Evolutionary conservation across 2,113 vertebrate genomes (phyloP), one percentile per base, ranked within the genome.

Genomic region (Paraplagusia blochii): DNA sequence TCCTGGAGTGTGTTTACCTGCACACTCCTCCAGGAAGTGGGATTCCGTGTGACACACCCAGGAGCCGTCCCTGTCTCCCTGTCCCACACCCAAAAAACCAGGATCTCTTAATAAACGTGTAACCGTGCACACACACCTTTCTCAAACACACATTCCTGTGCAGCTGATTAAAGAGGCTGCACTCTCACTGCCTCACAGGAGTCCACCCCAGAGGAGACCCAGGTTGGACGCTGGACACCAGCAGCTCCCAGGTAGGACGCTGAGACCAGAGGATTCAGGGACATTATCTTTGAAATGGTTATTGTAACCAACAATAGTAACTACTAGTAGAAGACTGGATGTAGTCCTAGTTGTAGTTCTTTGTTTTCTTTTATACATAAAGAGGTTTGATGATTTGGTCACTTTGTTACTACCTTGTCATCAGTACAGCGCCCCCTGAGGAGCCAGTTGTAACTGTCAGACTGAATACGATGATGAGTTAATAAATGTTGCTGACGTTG

Each of bases 31-130:
- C 81, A 85, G 83, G 87, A 88, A 82, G 8, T 81, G 11, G 53
- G 74, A 68, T 66, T 87, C 79, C 79, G 72, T 72, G 72, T 81
- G 53, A 75, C 85, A 83, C 76, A 75, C 82, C 73, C 42, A 72
- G 47, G 43, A 60, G 45, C 47, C 58, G 64, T 44, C 67, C 53
- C 49, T 8, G 14, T 44, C n/a, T 70, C 47, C 40, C 53, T 15
- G 73, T 82, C 69, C 84, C 89, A 91, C 89, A 83, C 91, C 91
- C 88, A 83, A 81, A 77, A 62, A 62, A 79, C 48, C 91, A 91
- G 91, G 91, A 91, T 91, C 83, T 89, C 77, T 81, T 82, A 59
- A 90, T 90, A 76, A 91, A 92, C 84, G 86, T 91, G 88, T 82
- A 88, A 88, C 86, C 69, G 76, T 47, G 72, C 63, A 57, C 76